Conservation (phyloP, 2,797 vertebrate species). For the Brachyrhaphis roseni region DNA sequence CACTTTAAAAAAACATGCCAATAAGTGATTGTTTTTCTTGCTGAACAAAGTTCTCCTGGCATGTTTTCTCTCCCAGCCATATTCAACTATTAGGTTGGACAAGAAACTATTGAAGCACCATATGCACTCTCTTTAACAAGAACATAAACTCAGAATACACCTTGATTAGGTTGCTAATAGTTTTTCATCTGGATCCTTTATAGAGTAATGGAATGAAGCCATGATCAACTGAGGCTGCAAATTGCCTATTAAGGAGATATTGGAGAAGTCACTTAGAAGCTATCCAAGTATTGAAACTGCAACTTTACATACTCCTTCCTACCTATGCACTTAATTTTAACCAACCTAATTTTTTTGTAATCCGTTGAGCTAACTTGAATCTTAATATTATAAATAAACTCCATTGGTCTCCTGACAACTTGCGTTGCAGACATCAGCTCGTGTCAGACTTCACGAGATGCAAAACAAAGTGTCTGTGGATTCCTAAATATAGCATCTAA, state of each 20-base stretch:
- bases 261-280: constrained; percentile 50
- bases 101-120: constrained; percentile 40
- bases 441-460: constrained; percentile 32
- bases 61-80: constrained; percentile 32
- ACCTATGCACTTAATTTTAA: constrained; percentile 38
- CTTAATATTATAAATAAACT: constrained; percentile 32
- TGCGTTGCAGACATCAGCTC: constrained; percentile 57
- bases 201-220: constrained; percentile 58
- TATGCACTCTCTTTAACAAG: constrained; percentile 33
- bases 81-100: constrained; percentile 38
- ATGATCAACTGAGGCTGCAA: constrained; percentile 62
- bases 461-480: constrained; percentile 14
- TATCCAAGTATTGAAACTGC: constrained; percentile 33
- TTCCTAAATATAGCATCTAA: constrained; percentile 29
- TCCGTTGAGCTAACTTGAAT: constrained; percentile 5
- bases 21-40: constrained; percentile 16
- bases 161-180: constrained; percentile 66
- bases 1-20: neutral
- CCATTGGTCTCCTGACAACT: constrained; percentile 42
- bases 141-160: constrained; percentile 42
- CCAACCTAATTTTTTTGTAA: constrained; percentile 17
- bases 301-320: constrained; percentile 20
- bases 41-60: constrained; percentile 12
- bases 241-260: constrained; percentile 59
- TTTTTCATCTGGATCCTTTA: constrained; percentile 57